Evolutionary conservation across 2,888 invertebrate genomes (phyloP).

Genomic region (Leucania comma): DNA sequence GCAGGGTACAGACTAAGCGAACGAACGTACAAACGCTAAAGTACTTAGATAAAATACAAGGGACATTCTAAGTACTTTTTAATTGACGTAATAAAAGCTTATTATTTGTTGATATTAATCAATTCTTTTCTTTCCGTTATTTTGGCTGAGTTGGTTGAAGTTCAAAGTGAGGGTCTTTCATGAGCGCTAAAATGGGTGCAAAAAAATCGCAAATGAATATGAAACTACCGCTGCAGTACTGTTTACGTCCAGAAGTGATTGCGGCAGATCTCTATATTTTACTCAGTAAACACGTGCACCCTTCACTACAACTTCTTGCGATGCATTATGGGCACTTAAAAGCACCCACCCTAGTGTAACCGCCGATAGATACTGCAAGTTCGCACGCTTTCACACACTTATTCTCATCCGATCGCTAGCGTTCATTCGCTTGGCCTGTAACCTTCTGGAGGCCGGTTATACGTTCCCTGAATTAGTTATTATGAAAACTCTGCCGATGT

Average conservation of each 20-base stretch:
- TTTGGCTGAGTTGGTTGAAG: too few relatives aligned
- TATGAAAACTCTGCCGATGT: constrained; percentile 25
- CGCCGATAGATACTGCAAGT: too few relatives aligned
- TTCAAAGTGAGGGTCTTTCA: background rate
- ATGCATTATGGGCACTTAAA: background rate
- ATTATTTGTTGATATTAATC: too few relatives aligned
- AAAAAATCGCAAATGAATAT: too few relatives aligned
- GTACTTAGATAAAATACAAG: too few relatives aligned
- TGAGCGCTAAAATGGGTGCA: background rate
- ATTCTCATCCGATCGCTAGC: background rate
- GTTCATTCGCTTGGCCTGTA: background rate
- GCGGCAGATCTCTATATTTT: too few relatives aligned
- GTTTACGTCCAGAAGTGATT: background rate
- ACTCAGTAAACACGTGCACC: background rate
- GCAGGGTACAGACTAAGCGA: background rate
- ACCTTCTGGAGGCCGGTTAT: background rate
- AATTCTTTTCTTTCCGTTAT: too few relatives aligned
- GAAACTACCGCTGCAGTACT: too few relatives aligned
- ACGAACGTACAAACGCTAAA: background rate
- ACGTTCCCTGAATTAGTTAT: constrained; percentile 41
- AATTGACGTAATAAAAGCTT: too few relatives aligned
- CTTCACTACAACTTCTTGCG: background rate
- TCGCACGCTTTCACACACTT: background rate
- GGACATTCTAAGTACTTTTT: too few relatives aligned
- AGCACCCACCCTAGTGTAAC: background rate